Base-by-base conservation (phyloP, 2,797 vertebrate genomes). In the Characodon lateralis region DNA sequence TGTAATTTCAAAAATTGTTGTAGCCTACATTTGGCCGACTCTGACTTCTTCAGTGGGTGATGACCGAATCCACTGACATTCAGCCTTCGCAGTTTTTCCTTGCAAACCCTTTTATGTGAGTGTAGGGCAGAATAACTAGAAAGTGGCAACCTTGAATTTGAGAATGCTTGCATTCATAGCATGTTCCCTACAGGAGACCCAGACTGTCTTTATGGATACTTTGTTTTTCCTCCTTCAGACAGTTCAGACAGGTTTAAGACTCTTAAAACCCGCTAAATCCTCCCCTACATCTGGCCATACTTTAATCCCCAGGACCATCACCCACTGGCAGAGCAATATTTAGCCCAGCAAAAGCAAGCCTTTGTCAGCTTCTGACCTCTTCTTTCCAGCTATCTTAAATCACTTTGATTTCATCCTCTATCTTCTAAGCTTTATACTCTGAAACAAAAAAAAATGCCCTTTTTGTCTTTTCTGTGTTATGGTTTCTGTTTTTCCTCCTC, bases 181-280 rank as follows among this genome's bases (percentile, higher is more conserved):
- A 10, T 35, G 50, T 63, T 75, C 53, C 2, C 2, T 9, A 1
- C 28, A 63, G 65, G 55, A 73, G 80, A 68, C 71, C 41, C 13
- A 1, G 48, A 46, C 55, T 2, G 20, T 72, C 80, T 80, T 81
- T 24, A 65, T 51, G 65, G 76, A 83, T 65, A 9, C 61, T 74
- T 89, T 89, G 83, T 81, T 53, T 82, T 71, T 76, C 41, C 59
- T 31, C 68, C 84, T 83, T 71, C 85, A 92, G 88, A 92, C 92
- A 81, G 82, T 89, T 90, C 83, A 92, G 89, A 92, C 90, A 91
- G 89, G 82, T 92, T 93, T 92, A 93, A 93, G 91, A 89, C 87
- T 92, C 92, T 93, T 90, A 93, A 91, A 92, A 89, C 74, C 65
- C 86, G 81, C 83, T 80, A 90, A 91, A 89, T 86, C 91, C 92